Evolutionary conservation across 2,797 vertebrate genomes (phyloP).

Genomic region (Triplophysa bombifrons): DNA sequence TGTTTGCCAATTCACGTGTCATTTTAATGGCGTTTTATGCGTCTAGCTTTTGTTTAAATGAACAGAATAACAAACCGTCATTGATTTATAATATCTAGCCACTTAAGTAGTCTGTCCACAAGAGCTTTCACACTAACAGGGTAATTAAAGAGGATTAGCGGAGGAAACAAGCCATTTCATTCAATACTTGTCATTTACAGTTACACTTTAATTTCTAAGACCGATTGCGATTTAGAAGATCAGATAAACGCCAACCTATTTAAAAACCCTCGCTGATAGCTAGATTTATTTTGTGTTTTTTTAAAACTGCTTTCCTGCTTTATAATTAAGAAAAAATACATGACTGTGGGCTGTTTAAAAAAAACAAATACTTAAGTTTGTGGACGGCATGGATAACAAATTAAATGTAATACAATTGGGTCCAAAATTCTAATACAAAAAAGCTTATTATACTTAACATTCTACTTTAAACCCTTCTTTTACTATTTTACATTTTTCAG

Average conservation of each 20-base stretch:
- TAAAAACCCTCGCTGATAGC: not conserved
- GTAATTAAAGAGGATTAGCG: slow-evolving; percentile 49
- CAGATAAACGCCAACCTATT: slow-evolving; percentile 20
- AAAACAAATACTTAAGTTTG: not conserved
- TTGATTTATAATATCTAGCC: slow-evolving; percentile 88
- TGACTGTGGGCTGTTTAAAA: not conserved
- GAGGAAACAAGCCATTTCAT: slow-evolving; percentile 46
- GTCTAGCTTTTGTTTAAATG: slow-evolving; percentile 85
- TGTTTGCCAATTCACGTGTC: slow-evolving; percentile 92
- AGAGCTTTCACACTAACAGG: slow-evolving; percentile 61
- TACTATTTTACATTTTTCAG: not conserved
- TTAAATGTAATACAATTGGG: not conserved
- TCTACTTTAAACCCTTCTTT: not conserved
- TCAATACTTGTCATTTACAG: slow-evolving; percentile 35
- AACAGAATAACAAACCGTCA: slow-evolving; percentile 82
- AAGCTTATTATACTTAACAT: not conserved
- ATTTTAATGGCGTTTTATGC: slow-evolving; percentile 91
- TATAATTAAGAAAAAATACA: not conserved
- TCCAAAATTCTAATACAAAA: not conserved
- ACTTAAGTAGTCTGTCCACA: slow-evolving; percentile 75
- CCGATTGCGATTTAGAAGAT: not conserved
- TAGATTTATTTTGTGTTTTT: not conserved
- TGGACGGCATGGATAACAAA: not conserved
- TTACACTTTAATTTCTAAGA: slow-evolving; percentile 14
- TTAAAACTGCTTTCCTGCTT: not conserved